phyloP scores from a whole-genome alignment of 2,113 vertebrate species.

The Peromyscus polionotus region DNA sequence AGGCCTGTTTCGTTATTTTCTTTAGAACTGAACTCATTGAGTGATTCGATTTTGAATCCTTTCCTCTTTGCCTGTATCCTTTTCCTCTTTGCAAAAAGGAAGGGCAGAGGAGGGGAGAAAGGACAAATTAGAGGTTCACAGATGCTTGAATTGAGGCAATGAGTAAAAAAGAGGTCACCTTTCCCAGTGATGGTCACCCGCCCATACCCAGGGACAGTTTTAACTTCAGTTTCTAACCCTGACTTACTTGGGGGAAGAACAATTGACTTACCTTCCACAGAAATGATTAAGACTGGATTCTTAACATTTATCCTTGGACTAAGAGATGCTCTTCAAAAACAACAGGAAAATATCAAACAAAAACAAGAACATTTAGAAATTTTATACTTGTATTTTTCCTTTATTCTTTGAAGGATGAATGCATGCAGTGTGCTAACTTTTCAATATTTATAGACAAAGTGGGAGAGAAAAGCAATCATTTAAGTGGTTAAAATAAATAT shows the following conservation, averaged over 20 bases:
- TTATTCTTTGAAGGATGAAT: not conserved
- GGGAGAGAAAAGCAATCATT: conserved; percentile 1
- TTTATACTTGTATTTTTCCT: conserved; percentile 26
- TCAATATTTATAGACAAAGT: not conserved
- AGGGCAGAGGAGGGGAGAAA: not conserved
- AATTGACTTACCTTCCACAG: not conserved
- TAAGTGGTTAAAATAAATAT: not conserved
- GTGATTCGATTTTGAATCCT: not conserved
- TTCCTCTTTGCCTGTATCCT: not conserved
- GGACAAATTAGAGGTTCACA: not conserved
- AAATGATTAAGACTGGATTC: not conserved
- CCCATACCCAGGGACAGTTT: not conserved
- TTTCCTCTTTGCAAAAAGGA: not conserved
- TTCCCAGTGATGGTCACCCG: not conserved
- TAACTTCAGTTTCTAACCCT: conserved; percentile 47
- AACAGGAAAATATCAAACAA: not conserved
- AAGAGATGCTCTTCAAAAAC: conserved; percentile 19
- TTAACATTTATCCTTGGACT: not conserved
- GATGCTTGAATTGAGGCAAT: not conserved
- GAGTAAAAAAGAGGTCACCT: not conserved
- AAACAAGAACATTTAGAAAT: not conserved
- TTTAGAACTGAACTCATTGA: not conserved
- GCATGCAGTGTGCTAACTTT: not conserved
- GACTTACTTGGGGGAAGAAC: not conserved
- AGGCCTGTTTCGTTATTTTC: not conserved